Evolutionary conservation across 2,888 invertebrate species (phyloP), one percentile per base, ranked within the genome.

Genomic region (Podabrus alpinus): DNA sequence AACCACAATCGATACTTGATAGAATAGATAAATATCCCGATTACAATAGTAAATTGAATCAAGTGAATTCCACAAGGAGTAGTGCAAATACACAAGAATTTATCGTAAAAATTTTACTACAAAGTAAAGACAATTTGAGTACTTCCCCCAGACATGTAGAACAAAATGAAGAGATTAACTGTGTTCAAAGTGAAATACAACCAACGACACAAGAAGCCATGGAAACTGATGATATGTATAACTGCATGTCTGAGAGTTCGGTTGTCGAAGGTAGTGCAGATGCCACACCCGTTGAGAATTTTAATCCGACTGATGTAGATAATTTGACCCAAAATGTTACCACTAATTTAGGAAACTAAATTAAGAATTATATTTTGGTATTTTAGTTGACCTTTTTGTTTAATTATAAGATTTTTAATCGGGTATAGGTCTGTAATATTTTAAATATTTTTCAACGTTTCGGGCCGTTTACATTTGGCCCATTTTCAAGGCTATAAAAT

Each of bases 1-100:
- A 69, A 45, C 71, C 71, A 10, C 78, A 76, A 29, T 75, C 77
- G 1, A 78, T 79, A 62, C 19, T 79, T 13, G 78, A 79, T 24
- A 73, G 77, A 19, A 75, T 79, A 68, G 71, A 78, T 68, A 77
- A 74, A 66, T 17, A 76, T 17, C 25, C 73, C 2, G 64, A 67
- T 10, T 15, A 59, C 25, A 29, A 64, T 24, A 25, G 59, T 19
- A 19, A 71, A 45, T 21, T 64, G n/a, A 62, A 60, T 66, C 25
- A 69, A 61, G 21, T 21, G 7, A 69, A 59, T 24, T 69, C 19
- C 15, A 61, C 21, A 21, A 64, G 62, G 16, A 64, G 62, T 21
- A 19, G 19, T 59, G 17, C 24, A 59, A 24, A 15, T 13, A 59
- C 15, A 7, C 21, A 68, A 15, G 29, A 69, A 66, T 75, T 75